These are phyloP conservation scores for Xiphorhynchus elegans DNA, from an alignment of 2,113 vertebrate species.

Conservation along the genomic window DNA sequence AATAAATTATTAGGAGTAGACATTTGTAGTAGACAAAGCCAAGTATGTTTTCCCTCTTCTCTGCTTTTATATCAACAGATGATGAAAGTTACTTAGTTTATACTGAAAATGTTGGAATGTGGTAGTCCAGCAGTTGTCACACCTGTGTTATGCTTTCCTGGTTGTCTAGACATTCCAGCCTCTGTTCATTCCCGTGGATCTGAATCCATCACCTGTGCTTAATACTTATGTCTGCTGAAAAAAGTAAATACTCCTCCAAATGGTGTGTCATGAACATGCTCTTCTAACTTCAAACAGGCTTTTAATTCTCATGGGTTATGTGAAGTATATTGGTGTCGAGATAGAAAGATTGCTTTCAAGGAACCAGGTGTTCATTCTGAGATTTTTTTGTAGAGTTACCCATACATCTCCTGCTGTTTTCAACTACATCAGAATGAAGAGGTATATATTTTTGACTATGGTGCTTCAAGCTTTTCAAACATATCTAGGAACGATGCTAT, in stretches of 20 bases:
- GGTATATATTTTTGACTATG: not conserved
- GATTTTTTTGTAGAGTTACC: not conserved
- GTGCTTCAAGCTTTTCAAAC: not conserved
- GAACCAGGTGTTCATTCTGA: constrained; percentile 49
- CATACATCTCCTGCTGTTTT: not conserved
- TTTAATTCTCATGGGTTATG: constrained; percentile 61
- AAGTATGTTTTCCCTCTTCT: constrained; percentile 56
- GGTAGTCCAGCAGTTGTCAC: constrained; percentile 46
- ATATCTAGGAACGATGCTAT: not conserved
- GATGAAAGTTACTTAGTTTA: constrained; percentile 57
- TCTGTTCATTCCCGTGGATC: constrained; percentile 53
- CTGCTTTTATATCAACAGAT: constrained; percentile 61
- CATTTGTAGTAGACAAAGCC: constrained; percentile 53
- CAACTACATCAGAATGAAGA: not conserved
- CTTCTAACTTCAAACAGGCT: constrained; percentile 59
- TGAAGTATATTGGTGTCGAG: constrained; percentile 67
- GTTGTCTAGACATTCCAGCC: constrained; percentile 66
- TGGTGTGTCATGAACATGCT: constrained; percentile 48
- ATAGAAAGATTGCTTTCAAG: constrained; percentile 67
- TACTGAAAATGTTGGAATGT: constrained; percentile 62
- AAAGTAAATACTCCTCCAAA: constrained; percentile 58
- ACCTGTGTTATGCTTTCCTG: constrained; percentile 70
- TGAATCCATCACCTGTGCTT: constrained; percentile 59
- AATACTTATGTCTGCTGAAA: constrained; percentile 50
- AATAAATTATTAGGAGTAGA: constrained; percentile 55